Base-by-base conservation (phyloP, 1,140 invertebrate genomes). In the Olivierus martensii region DNA sequence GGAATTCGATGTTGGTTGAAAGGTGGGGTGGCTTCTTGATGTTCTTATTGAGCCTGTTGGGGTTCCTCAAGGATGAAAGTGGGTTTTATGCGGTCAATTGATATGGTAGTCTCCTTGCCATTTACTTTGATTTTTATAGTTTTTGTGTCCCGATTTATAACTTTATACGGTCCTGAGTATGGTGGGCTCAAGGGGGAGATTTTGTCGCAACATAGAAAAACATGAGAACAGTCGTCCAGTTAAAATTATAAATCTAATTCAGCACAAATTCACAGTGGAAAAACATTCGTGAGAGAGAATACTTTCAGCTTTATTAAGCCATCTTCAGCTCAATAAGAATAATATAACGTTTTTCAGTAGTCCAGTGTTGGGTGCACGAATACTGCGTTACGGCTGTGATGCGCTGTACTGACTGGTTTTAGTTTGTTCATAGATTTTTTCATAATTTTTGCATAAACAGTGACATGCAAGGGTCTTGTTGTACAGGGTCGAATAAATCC, bases 401-500 rank as follows among this genome's bases (percentile, higher is more conserved):
- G 2, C 7, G 50, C 44, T 14, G 17, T 45, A 19, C 17, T 11
- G 1, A n/a, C 10, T n/a, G 39, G 34, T n/a, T 21, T 3, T 0
- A 43, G 10, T 5, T 12, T 2, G 3, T 9, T 43, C 4, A 43
- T 10, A 18, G 15, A 5, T n/a, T n/a, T 7, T 11, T 43, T 43
- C 17, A 34, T 38, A 10, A 18, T 5, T 12, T n/a, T 9, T 18
- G 21, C 12, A 9, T 17, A 9, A 36, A 18, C 11, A 3, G n/a
- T 14, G 7, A 3, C 18, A 4, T 17, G 14, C 18, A 12, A 15
- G 10, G 3, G 12, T 14, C 41, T n/a, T 4, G 2, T 19, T 14
- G 39, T 14, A 10, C 3, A 1, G 12, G 39, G 15, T 6, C 19
- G 3, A 12, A 18, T 14, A 63, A 56, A 9, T 64, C 58, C 6